A percentile compares a stretch with the other conserved stretches of the same genome.
Evolutionary conservation across 2,797 vertebrate genomes (phyloP).

Genomic region (Enteromius argenteus): DNA sequence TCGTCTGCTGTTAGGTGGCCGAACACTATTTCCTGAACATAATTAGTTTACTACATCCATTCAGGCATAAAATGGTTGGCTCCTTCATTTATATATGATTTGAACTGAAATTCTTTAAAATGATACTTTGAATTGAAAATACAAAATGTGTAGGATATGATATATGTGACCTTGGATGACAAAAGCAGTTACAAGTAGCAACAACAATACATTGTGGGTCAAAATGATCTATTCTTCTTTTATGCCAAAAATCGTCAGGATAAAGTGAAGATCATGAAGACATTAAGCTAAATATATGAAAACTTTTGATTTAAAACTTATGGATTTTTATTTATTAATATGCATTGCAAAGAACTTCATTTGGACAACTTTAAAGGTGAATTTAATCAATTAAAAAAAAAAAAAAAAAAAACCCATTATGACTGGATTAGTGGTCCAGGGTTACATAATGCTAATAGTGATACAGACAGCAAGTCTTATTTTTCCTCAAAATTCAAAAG

Average conservation of each 20-base stretch:
- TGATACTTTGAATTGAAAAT: not conserved
- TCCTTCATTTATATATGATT: not conserved
- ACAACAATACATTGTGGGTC: not conserved
- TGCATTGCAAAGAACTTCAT: not conserved
- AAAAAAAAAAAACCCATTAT: not conserved
- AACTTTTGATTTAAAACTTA: not conserved
- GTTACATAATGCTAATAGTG: not conserved
- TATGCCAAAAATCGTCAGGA: not conserved
- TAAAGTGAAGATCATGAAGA: not conserved
- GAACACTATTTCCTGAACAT: constrained; percentile 51
- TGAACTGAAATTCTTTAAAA: not conserved
- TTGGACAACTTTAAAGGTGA: not conserved
- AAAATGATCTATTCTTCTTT: not conserved
- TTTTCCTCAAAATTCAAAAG: not conserved
- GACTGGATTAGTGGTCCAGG: not conserved
- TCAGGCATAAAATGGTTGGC: not conserved
- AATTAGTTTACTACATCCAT: constrained; percentile 6
- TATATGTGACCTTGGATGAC: not conserved
- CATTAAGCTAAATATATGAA: not conserved
- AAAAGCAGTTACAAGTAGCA: not conserved
- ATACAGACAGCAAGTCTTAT: not conserved
- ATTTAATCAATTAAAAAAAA: no score
- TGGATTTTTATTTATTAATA: not conserved
- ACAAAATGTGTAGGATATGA: not conserved
- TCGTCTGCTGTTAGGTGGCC: constrained; percentile 62